These are phyloP conservation scores for Leptopilina syphax DNA, from an alignment of 2,888 invertebrate genomes.

Conservation along the genomic window DNA sequence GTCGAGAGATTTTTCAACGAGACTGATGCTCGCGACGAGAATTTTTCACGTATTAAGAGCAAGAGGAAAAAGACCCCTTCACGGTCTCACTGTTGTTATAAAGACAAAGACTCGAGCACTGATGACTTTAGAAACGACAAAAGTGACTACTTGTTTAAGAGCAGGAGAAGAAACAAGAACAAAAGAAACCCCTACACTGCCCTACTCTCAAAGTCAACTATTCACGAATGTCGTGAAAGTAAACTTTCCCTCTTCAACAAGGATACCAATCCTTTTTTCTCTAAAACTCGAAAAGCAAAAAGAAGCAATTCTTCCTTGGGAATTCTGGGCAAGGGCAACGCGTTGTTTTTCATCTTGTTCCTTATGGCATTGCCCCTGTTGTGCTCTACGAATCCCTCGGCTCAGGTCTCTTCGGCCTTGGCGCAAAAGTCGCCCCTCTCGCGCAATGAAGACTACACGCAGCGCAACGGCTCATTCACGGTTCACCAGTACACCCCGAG, in stretches of 20 bases:
- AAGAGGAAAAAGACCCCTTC: conserved; percentile 20
- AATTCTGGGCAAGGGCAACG: conserved; percentile 50
- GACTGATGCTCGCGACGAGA: conserved; percentile 39
- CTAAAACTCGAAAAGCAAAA: not conserved
- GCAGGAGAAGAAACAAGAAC: conserved; percentile 11
- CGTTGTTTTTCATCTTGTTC: conserved; percentile 67
- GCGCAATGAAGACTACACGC: conserved; percentile 56
- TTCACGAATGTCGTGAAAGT: conserved; percentile 18
- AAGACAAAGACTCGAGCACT: conserved; percentile 36
- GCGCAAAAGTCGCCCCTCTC: conserved; percentile 62
- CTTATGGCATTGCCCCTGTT: conserved; percentile 69
- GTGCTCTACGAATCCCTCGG: conserved; percentile 65
- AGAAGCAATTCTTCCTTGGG: not conserved
- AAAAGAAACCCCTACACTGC: conserved; percentile 59
- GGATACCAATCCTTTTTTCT: not conserved
- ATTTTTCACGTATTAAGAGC: conserved; percentile 32
- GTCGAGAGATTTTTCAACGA: conserved; percentile 38
- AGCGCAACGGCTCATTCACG: conserved; percentile 56
- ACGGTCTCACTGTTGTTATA: conserved; percentile 24
- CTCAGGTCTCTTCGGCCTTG: conserved; percentile 60
- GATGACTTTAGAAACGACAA: conserved; percentile 36
- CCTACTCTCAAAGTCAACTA: conserved; percentile 54
- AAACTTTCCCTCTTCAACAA: conserved; percentile 24
- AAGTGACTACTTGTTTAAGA: conserved; percentile 22
- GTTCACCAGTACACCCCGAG: conserved; percentile 54